phyloP scores from a whole-genome alignment of 2,113 vertebrate species.

The Ginglymostoma cirratum region DNA sequence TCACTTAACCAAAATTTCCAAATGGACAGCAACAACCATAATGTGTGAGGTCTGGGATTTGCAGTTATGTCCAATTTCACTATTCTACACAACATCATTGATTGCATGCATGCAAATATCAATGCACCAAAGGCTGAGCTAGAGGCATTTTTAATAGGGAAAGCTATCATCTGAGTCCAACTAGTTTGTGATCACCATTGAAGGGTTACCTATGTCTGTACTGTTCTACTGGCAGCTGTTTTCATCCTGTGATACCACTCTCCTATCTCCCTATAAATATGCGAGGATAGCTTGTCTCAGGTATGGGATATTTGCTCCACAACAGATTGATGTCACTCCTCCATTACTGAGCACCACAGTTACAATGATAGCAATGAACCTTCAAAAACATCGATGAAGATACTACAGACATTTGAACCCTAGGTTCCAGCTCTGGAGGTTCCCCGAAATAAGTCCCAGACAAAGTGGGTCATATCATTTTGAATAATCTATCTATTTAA shows the following conservation, averaged over 20 bases:
- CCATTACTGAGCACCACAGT: neutral
- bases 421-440: neutral
- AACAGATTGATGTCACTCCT: neutral
- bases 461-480: neutral
- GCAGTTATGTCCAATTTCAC: neutral
- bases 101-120: neutral
- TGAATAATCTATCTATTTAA: neutral
- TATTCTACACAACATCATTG: neutral
- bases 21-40: neutral
- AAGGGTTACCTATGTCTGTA: neutral
- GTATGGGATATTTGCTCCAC: neutral
- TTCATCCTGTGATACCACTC: neutral
- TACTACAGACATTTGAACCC: neutral
- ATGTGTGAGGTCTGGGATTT: neutral
- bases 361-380: neutral
- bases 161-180: neutral
- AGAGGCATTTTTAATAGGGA: neutral
- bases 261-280: neutral
- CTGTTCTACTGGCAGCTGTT: neutral
- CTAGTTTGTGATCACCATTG: neutral
- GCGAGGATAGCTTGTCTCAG: neutral
- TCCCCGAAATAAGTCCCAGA: neutral
- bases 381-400: neutral
- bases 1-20: neutral
- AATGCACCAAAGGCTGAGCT: neutral